phyloP scores from a whole-genome alignment of 2,888 invertebrate species.

The Lepidocyrtoides sp. region DNA sequence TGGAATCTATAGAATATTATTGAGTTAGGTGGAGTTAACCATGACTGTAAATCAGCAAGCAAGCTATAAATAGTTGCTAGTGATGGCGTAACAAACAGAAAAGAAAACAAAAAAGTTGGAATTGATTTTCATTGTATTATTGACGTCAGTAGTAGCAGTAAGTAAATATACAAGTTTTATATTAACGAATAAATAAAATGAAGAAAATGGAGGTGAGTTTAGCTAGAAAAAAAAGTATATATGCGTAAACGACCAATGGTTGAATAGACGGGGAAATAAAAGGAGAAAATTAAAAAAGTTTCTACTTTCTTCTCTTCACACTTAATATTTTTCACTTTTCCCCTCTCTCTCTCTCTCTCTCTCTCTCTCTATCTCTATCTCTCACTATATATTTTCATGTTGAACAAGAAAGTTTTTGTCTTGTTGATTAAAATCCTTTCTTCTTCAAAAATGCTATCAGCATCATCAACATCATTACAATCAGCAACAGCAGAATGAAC shows the following conservation, averaged over 20 bases:
- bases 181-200: neutral
- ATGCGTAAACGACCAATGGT: neutral
- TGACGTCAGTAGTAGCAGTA: neutral
- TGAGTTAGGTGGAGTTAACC: no score
- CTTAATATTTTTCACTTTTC: no score
- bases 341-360: neutral
- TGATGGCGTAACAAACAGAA: no score
- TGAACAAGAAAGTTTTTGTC: neutral
- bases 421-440: neutral
- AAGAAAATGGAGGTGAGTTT: neutral
- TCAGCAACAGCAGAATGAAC: neutral
- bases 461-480: no score
- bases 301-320: neutral
- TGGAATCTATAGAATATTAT: constrained; percentile 90
- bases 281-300: constrained; percentile 38
- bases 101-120: neutral
- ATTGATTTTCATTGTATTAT: neutral
- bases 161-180: neutral
- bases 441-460: neutral
- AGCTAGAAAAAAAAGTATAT: neutral
- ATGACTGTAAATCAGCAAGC: no score
- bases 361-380: neutral
- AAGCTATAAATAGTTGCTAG: no score
- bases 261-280: neutral
- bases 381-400: neutral